Evolutionary conservation across 1,140 invertebrate species (phyloP), one percentile per base, ranked within the genome.

Genomic region (Cyclina sinensis): DNA sequence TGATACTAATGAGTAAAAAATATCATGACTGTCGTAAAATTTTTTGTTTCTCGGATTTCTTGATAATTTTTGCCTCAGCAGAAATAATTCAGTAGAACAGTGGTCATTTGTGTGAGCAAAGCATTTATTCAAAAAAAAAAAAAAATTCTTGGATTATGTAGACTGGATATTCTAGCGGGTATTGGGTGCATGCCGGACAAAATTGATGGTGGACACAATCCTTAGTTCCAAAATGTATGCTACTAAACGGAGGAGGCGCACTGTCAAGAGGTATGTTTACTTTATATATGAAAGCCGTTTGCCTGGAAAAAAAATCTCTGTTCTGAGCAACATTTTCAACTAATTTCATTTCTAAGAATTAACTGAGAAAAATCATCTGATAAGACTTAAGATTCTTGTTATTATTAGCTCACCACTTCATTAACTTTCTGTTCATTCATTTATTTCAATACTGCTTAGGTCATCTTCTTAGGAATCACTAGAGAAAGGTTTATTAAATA

Each of bases 231-330:
- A 59, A 57, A 91, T 91, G 90, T 91, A 91, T 79, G 90, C 90
- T 24, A 91, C 90, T 27, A 91, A 91, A 48, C 82, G 90, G 78
- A 85, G 90, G 46, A 83, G 90, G 14, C 78, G 90, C 80, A 91
- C 90, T 51, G 90, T 91, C 37, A 91, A 91, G 89, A 89, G 86
- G 90, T 89, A 91, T 18, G 82, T 78, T 46, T 18, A n/a, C n/a
- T n/a, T n/a, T n/a, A n/a, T n/a, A n/a, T n/a, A n/a, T n/a, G n/a
- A n/a, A n/a, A n/a, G n/a, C n/a, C n/a, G n/a, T n/a, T n/a, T n/a
- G n/a, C n/a, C n/a, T n/a, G n/a, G n/a, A n/a, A n/a, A n/a, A n/a
- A n/a, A n/a, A n/a, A n/a, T n/a, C n/a, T n/a, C n/a, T n/a, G n/a
- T n/a, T n/a, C n/a, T n/a, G n/a, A n/a, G n/a, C n/a, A n/a, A n/a